Conservation (phyloP, 2,888 invertebrate genomes). For the Chrysolina oricalcia region DNA sequence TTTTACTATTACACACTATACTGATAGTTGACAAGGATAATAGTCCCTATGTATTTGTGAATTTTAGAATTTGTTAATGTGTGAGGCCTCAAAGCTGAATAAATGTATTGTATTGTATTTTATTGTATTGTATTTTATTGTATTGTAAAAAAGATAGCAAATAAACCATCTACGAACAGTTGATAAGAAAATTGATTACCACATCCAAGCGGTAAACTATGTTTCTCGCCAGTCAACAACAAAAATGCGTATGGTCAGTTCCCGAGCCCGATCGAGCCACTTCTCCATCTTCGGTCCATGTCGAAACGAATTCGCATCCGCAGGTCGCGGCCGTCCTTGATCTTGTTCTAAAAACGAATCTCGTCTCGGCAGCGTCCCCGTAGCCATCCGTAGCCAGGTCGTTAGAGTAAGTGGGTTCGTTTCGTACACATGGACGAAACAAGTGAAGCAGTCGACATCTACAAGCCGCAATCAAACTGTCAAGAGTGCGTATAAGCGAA, state of each 20-base stretch:
- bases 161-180: no score
- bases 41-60: no score
- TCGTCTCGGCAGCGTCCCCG: slow-evolving; percentile 20
- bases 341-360: slow-evolving; percentile 44
- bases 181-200: no score
- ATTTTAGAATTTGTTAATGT: no score
- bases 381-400: slow-evolving; percentile 25
- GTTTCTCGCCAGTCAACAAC: neutral
- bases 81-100: no score
- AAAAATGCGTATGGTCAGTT: slow-evolving; percentile 31
- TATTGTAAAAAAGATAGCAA: no score
- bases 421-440: slow-evolving; percentile 62
- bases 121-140: no score
- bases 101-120: no score
- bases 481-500: slow-evolving; percentile 52
- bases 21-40: no score
- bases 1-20: no score
- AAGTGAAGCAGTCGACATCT: slow-evolving; percentile 33
- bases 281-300: slow-evolving; percentile 10
- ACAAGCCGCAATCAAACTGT: slow-evolving; percentile 62
- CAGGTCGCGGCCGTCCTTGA: slow-evolving; percentile 36
- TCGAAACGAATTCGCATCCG: slow-evolving; percentile 33
- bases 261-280: neutral
- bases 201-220: no score
- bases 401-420: slow-evolving; percentile 50